A percentile compares a stretch with the other conserved stretches of the same genome.
Evolutionary conservation across 64 coral and sea anemone genomes (phyloP).

Genomic region (Orbicella faveolata): DNA sequence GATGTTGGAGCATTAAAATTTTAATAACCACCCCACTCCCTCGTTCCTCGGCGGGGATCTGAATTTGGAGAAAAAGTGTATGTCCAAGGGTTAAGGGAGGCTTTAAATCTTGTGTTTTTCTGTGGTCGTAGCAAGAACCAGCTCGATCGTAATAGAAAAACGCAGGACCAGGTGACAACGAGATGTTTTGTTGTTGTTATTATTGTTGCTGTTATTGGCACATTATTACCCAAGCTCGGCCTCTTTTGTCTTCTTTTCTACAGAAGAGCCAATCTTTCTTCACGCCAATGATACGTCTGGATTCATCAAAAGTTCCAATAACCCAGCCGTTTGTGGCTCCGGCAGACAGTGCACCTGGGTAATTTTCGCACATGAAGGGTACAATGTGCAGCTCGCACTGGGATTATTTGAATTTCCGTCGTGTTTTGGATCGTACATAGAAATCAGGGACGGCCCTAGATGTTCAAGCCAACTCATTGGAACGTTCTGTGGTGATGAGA

Average conservation of each 20-base stretch:
- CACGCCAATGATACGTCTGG: neutral
- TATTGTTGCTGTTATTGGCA: neutral
- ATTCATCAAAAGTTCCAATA: neutral
- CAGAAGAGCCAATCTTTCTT: neutral
- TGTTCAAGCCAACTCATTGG: constrained; percentile 12
- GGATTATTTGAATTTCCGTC: neutral
- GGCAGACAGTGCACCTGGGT: neutral
- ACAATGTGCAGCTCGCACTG: neutral
- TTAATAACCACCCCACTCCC: too few species aligned
- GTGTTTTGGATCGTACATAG: neutral
- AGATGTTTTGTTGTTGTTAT: neutral
- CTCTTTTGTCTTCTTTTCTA: neutral
- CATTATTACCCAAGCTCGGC: neutral
- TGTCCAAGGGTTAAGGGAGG: too few species aligned
- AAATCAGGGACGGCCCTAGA: constrained; percentile 1
- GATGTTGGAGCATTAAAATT: too few species aligned
- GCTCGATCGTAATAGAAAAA: too few species aligned
- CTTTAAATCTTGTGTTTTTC: too few species aligned
- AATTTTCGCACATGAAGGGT: neutral
- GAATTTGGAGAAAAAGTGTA: too few species aligned
- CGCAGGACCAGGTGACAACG: too few species aligned
- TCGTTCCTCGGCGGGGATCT: too few species aligned
- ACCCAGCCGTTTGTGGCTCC: constrained; percentile 5
- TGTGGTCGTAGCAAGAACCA: too few species aligned
- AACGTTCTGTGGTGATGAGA: constrained; percentile 10